Evolutionary conservation across 1,140 invertebrate species (phyloP), one percentile per base, ranked within the genome.

Genomic region (Idris sp.): DNA sequence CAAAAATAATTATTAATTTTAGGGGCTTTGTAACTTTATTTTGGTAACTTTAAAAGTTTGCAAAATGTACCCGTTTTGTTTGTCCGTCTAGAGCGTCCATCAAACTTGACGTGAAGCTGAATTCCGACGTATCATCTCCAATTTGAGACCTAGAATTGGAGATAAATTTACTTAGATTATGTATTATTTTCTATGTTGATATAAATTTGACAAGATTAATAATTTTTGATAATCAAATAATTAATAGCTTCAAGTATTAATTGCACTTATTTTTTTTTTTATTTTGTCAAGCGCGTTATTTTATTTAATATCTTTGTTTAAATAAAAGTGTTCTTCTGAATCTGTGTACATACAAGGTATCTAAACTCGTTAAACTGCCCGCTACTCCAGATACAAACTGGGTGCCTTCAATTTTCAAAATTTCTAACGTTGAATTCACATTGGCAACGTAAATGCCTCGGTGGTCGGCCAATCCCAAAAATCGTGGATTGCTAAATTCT

Each of bases 401-500:
- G 51, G 64, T 16, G 31, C 86, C 84, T 15, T 87, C 79, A 19
- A 88, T 83, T 53, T 81, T 86, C 1, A 86, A 58, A 22, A 88
- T 76, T 67, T 87, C 84, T 9, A 87, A 59, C 5, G 81, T 84
- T 2, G 84, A 83, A 75, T 87, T 83, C 13, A 85, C 76, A 10
- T 81, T 74, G n/a, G 84, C 80, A 4, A 89, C 79, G 4, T 87
- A 88, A 59, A 91, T 85, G 68, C 89, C 89, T 54, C 87, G 86
- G 6, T 86, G 79, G 25, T 86, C 84, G 22, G 82, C 58, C 0
- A 82, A 54, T 18, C 91, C 91, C 18, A 93, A 84, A 72, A 88
- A 91, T 26, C 89, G 87, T 8, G 90, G 88, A 77, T 89, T 89
- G 13, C 83, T 88, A 3, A 92, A 78, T 36, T 90, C 89, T 10